Conservation (phyloP, 2,888 invertebrate genomes). For the Eupeodes latifasciatus region DNA sequence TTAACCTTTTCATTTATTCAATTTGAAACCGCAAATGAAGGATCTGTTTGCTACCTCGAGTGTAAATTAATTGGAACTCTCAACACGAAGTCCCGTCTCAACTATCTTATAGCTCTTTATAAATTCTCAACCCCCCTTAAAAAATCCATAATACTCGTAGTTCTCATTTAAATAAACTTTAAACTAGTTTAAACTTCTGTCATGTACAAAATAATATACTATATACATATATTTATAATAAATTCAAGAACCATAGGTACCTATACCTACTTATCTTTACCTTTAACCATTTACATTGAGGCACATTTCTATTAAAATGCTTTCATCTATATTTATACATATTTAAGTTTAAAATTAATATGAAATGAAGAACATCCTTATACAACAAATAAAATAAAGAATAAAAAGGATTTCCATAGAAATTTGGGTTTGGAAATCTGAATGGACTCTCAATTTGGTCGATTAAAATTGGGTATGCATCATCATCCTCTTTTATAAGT, state of each 20-base stretch:
- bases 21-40: constrained; percentile 48
- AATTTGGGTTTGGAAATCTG: constrained; percentile 56
- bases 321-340: neutral
- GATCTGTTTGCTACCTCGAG: constrained; percentile 25
- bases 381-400: neutral
- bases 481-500: constrained; percentile 40
- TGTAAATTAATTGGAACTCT: constrained; percentile 55
- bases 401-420: constrained; percentile 34
- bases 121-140: neutral
- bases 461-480: constrained; percentile 63
- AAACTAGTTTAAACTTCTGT: constrained; percentile 15
- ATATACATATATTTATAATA: neutral
- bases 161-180: constrained; percentile 14
- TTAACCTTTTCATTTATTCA: constrained; percentile 44
- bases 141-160: neutral
- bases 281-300: neutral
- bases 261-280: neutral
- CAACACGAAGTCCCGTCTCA: constrained; percentile 6
- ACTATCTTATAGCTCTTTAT: neutral
- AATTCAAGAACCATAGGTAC: constrained; percentile 2
- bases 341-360: constrained; percentile 1
- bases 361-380: constrained; percentile 31
- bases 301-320: neutral
- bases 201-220: neutral
- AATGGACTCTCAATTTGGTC: constrained; percentile 66